A percentile compares a stretch with the other conserved stretches of the same genome.
Conservation (phyloP, 2,888 invertebrate genomes). For the Himalopsyche tibetana region DNA sequence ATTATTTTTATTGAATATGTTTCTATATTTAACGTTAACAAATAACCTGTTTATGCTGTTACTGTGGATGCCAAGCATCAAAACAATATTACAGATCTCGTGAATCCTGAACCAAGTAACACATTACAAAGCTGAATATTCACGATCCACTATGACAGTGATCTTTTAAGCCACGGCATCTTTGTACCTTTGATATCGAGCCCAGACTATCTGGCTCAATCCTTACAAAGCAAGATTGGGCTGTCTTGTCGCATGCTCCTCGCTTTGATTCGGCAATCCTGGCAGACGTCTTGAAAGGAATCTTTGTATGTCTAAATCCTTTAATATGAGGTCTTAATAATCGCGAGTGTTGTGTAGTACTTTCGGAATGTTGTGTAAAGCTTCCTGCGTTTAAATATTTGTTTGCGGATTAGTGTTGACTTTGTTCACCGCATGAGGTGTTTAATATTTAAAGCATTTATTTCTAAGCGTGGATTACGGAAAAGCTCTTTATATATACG, state of each 20-base stretch:
- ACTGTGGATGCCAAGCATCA: too few relatives aligned
- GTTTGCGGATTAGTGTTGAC: background rate
- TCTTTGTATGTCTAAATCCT: slow-evolving; percentile 20
- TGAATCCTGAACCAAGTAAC: background rate
- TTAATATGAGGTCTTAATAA: slow-evolving; percentile 17
- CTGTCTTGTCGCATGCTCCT: background rate
- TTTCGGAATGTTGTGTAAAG: background rate
- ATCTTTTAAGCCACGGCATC: background rate
- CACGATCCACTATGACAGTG: background rate
- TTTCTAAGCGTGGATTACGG: too few relatives aligned
- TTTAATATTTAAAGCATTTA: background rate
- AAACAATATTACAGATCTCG: too few relatives aligned
- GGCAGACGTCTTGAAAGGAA: slow-evolving; percentile 25
- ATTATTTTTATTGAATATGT: too few relatives aligned
- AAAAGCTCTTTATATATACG: too few relatives aligned
- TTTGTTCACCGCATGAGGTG: slow-evolving; percentile 20
- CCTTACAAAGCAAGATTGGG: slow-evolving; percentile 4
- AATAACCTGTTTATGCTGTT: too few relatives aligned
- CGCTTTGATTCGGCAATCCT: slow-evolving; percentile 18
- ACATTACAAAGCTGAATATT: slow-evolving; percentile 5
- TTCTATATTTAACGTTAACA: too few relatives aligned
- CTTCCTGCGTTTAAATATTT: background rate
- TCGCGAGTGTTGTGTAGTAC: background rate
- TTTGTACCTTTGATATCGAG: slow-evolving; percentile 26
- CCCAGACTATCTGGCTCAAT: background rate